Percentiles rank a stretch among this genome's conserved stretches.
phyloP scores from a whole-genome alignment of 2,888 invertebrate species.

The Morpho deidamia region DNA sequence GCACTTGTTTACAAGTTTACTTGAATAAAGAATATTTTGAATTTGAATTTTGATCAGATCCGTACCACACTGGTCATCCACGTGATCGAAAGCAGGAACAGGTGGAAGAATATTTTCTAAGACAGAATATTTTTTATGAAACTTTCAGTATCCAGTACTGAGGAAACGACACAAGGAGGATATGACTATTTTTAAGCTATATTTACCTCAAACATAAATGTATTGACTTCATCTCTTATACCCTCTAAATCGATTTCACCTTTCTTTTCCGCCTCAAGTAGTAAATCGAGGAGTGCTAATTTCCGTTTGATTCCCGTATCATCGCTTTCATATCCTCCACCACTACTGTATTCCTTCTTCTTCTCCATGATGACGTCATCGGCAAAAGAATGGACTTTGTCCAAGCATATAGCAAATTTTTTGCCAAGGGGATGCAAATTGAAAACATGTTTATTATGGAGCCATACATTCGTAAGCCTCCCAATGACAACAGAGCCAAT shows the following conservation, averaged over 20 bases:
- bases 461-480: slow-evolving; percentile 72
- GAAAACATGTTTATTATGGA: slow-evolving; percentile 73
- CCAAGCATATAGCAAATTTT: slow-evolving; percentile 60
- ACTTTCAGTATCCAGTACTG: no score
- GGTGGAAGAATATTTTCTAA: no score
- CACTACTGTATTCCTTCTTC: slow-evolving; percentile 33
- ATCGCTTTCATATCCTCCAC: slow-evolving; percentile 18
- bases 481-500: slow-evolving; percentile 43
- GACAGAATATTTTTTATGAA: no score
- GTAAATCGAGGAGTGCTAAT: slow-evolving; percentile 81
- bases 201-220: slow-evolving; percentile 84
- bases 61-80: no score
- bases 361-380: slow-evolving; percentile 74
- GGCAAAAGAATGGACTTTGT: slow-evolving; percentile 72
- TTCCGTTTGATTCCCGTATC: slow-evolving; percentile 54
- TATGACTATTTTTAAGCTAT: background rate
- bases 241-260: slow-evolving; percentile 79
- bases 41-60: no score
- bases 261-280: slow-evolving; percentile 78
- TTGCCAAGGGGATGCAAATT: slow-evolving; percentile 35
- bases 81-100: no score
- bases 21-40: no score
- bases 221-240: slow-evolving; percentile 84
- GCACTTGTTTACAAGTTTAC: no score
- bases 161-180: no score